Evolutionary conservation across 2,113 vertebrate species (phyloP).

Genomic region (Spea multiplicata): DNA sequence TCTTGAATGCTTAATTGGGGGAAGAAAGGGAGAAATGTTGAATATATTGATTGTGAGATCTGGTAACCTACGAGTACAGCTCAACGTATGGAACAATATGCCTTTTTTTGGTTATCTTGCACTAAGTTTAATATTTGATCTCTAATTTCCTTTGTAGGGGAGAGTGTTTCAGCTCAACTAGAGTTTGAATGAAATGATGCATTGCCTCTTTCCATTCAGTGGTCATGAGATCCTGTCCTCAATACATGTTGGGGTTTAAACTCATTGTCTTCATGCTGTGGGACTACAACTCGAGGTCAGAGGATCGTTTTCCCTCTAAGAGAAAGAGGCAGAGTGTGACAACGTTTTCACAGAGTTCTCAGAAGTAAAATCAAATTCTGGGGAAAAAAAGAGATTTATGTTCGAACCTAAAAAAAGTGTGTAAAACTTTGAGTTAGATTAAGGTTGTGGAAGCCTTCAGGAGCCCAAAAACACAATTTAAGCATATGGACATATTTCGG

Average conservation of each 20-base stretch:
- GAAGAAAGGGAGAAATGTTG: constrained; percentile 56
- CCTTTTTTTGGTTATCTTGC: constrained; percentile 50
- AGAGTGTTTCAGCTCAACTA: constrained; percentile 52
- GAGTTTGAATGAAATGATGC: constrained; percentile 37
- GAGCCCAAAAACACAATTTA: too few species aligned
- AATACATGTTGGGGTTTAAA: constrained; percentile 26
- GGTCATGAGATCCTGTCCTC: constrained; percentile 37
- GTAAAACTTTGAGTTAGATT: too few species aligned
- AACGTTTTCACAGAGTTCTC: constrained; percentile 42
- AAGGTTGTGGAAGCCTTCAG: too few species aligned
- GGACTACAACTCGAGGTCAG: constrained; percentile 50
- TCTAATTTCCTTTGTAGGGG: constrained; percentile 56
- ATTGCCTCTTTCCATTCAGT: constrained; percentile 48
- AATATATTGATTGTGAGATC: constrained; percentile 54
- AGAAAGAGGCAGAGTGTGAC: constrained; percentile 44
- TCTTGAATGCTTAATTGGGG: constrained; percentile 53
- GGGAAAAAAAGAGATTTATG: too few species aligned
- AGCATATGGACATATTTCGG: too few species aligned
- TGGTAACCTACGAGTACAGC: constrained; percentile 50
- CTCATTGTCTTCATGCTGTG: constrained; percentile 46
- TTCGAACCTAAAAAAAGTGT: too few species aligned
- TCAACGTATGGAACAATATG: constrained; percentile 54
- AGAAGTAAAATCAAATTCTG: constrained; percentile 30
- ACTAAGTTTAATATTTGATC: constrained; percentile 56
- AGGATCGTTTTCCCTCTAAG: constrained; percentile 51